Conservation (phyloP, 2,888 invertebrate species). For the Sphecodes monilicornis region DNA sequence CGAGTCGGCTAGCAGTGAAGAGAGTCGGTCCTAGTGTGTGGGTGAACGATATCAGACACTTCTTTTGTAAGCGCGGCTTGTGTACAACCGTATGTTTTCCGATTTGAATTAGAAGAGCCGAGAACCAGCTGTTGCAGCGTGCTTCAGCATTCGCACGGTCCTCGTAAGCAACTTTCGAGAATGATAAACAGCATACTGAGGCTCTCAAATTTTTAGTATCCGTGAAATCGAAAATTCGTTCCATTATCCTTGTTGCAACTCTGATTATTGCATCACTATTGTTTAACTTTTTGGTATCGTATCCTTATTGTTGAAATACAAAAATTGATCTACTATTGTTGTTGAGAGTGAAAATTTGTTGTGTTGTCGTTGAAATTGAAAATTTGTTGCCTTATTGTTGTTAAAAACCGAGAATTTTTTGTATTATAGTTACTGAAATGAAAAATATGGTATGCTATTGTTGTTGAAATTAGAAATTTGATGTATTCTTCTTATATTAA, state of each 20-base stretch:
- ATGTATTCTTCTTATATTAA: too few species aligned
- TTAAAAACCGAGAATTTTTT: neutral
- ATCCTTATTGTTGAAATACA: too few species aligned
- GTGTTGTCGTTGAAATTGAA: neutral
- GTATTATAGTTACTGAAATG: too few species aligned
- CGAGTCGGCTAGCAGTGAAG: conserved; percentile 3
- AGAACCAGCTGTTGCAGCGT: conserved; percentile 6
- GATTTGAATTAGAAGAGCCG: conserved; percentile 18
- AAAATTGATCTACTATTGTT: too few species aligned
- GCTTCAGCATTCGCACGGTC: conserved; percentile 12
- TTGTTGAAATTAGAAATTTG: neutral
- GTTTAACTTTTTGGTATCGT: neutral
- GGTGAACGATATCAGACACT: conserved; percentile 14
- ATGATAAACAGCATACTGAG: neutral
- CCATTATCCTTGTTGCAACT: neutral
- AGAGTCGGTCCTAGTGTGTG: conserved; percentile 5
- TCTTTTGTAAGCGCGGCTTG: conserved; percentile 14
- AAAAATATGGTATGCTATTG: neutral
- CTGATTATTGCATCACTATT: neutral
- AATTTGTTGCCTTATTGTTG: neutral
- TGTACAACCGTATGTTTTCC: conserved; percentile 17
- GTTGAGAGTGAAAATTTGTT: too few species aligned
- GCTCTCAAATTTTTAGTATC: neutral
- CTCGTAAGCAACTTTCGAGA: conserved; percentile 20
- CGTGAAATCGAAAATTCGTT: neutral